A percentile compares a stretch with the other conserved stretches of the same genome.
Evolutionary conservation across 2,113 vertebrate genomes (phyloP).

Genomic region (Spheniscus mendiculus): DNA sequence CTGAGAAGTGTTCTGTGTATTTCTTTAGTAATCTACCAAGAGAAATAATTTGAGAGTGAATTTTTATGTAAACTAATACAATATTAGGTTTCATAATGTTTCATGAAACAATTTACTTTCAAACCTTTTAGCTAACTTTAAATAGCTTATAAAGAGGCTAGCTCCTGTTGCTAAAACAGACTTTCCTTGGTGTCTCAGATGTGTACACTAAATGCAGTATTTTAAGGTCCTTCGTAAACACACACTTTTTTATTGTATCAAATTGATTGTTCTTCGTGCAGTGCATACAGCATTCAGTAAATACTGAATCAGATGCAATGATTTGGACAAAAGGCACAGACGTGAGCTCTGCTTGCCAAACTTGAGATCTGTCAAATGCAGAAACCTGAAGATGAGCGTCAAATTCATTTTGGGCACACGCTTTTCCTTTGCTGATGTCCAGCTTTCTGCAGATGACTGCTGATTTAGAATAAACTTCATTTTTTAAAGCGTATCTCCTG

Average conservation of each 20-base stretch:
- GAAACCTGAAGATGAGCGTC: not conserved
- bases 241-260: not conserved
- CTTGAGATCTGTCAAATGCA: not conserved
- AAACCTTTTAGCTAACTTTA: slow-evolving; percentile 24
- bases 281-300: not conserved
- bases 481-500: not conserved
- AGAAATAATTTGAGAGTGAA: not conserved
- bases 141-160: not conserved
- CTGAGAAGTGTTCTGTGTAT: not conserved
- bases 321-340: not conserved
- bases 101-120: slow-evolving; percentile 29
- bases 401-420: not conserved
- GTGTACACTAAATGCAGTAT: not conserved
- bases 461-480: not conserved
- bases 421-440: not conserved
- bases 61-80: not conserved
- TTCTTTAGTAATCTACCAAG: not conserved
- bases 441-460: not conserved
- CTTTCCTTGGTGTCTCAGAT: not conserved
- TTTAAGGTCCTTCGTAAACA: slow-evolving; percentile 25
- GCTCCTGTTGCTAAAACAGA: slow-evolving; percentile 32
- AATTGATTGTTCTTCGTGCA: not conserved
- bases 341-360: not conserved
- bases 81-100: not conserved
- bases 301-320: not conserved